Conservation (phyloP, 2,113 vertebrate genomes). For the Hemicordylus capensis region DNA sequence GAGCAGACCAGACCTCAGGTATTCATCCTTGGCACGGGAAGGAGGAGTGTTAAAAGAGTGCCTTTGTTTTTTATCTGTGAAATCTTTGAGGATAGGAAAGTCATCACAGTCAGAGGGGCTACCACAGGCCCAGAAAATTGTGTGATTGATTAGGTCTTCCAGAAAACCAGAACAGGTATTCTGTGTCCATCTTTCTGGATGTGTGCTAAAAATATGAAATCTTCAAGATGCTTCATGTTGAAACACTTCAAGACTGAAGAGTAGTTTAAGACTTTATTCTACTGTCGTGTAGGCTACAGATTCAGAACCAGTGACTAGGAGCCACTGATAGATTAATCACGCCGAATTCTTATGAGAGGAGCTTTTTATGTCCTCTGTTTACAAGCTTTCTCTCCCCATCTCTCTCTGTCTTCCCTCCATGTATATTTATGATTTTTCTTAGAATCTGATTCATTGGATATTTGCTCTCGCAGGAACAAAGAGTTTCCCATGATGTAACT, state of each 20-base stretch:
- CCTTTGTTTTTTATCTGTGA: too few relatives aligned
- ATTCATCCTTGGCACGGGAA: too few relatives aligned
- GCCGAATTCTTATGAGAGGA: accelerated
- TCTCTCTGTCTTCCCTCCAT: background rate
- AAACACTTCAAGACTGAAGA: background rate
- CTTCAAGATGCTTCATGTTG: background rate
- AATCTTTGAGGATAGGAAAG: too few relatives aligned
- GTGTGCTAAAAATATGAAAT: background rate
- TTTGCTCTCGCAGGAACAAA: conserved; percentile 40
- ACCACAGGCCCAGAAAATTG: too few relatives aligned
- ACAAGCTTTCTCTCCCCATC: background rate
- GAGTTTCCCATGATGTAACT: conserved; percentile 39
- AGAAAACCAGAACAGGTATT: background rate
- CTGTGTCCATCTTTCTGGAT: background rate
- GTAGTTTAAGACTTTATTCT: conserved; percentile 9
- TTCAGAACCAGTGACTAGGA: background rate
- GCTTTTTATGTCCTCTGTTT: background rate
- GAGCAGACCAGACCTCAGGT: too few relatives aligned
- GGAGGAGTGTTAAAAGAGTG: too few relatives aligned
- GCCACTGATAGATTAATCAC: conserved; percentile 2
- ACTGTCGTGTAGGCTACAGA: conserved; percentile 3
- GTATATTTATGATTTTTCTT: conserved; percentile 34
- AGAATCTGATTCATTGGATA: conserved; percentile 42
- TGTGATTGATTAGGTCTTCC: too few relatives aligned
- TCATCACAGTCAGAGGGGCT: too few relatives aligned